Evolutionary conservation across 2,888 invertebrate genomes (phyloP).

Genomic region (Andricus quercusramuli): DNA sequence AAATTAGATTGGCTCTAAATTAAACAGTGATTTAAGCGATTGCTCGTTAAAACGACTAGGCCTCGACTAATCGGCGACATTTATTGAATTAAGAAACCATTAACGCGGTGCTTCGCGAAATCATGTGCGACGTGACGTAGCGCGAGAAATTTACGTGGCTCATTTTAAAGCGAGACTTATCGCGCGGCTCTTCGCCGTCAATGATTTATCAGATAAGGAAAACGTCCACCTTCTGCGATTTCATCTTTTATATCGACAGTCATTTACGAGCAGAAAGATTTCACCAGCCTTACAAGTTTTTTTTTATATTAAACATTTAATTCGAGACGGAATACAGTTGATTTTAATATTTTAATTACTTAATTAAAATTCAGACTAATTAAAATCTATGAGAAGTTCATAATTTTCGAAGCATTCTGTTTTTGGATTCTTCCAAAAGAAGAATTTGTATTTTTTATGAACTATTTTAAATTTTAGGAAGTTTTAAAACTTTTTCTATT

Average conservation of each 20-base stretch:
- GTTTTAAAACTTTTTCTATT: too few relatives aligned
- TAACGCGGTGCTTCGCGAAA: conserved; percentile 55
- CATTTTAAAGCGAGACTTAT: conserved; percentile 10
- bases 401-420: too few relatives aligned
- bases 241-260: conserved; percentile 8
- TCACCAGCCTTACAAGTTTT: too few relatives aligned
- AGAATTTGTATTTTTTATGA: too few relatives aligned
- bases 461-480: too few relatives aligned
- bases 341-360: too few relatives aligned
- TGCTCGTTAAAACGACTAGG: conserved; percentile 57
- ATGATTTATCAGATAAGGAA: conserved; percentile 26
- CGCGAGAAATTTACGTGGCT: conserved; percentile 32
- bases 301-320: too few relatives aligned
- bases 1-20: conserved; percentile 56
- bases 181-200: conserved; percentile 9
- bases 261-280: background rate
- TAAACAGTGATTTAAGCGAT: conserved; percentile 57
- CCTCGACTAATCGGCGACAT: conserved; percentile 56
- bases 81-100: conserved; percentile 61
- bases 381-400: too few relatives aligned
- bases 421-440: too few relatives aligned
- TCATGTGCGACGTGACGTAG: conserved; percentile 34
- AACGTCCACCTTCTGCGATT: background rate
- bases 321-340: too few relatives aligned
- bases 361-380: too few relatives aligned